Conservation (phyloP, 2,888 invertebrate genomes). For the Himalopsyche kuldschensis region DNA sequence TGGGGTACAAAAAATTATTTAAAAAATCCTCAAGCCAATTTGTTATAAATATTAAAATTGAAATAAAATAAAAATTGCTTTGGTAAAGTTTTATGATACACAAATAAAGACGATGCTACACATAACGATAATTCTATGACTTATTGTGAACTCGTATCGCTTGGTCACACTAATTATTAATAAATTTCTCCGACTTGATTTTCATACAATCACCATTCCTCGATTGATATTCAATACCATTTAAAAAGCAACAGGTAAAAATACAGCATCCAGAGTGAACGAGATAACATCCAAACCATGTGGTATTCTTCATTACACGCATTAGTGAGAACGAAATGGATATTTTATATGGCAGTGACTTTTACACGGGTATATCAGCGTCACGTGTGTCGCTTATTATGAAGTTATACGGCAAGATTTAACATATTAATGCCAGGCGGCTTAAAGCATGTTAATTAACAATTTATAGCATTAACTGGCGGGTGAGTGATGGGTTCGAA, state of each 20-base stretch:
- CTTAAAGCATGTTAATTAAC: neutral
- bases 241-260: neutral
- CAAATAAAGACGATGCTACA: too few relatives aligned
- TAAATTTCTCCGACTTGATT: neutral
- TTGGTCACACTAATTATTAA: neutral
- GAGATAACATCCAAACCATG: neutral
- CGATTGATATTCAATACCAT: neutral
- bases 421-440: neutral
- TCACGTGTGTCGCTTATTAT: neutral
- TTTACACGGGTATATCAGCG: neutral
- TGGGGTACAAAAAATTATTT: too few relatives aligned
- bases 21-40: too few relatives aligned
- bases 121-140: too few relatives aligned
- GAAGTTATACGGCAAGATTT: neutral
- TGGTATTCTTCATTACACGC: neutral
- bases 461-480: neutral
- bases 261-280: neutral
- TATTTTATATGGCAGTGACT: neutral
- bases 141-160: neutral
- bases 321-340: neutral
- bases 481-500: neutral
- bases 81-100: too few relatives aligned
- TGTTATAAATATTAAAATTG: too few relatives aligned
- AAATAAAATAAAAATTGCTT: too few relatives aligned
- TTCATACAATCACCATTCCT: neutral